These are phyloP conservation scores for Nymphicus hollandicus DNA, from an alignment of 2,113 vertebrate species.

Conservation along the genomic window DNA sequence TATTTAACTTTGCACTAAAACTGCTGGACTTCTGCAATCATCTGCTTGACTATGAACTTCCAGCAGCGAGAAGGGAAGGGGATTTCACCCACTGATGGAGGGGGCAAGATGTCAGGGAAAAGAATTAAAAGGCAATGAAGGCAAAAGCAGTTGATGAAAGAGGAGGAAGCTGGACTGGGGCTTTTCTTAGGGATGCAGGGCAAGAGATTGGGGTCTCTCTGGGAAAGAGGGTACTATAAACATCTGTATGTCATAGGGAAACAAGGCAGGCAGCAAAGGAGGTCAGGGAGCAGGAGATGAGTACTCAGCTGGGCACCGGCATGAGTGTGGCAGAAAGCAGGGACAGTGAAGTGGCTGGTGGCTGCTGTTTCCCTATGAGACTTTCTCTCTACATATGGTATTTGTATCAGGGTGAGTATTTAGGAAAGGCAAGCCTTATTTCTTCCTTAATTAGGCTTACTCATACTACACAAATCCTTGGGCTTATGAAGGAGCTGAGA, in stretches of 20 bases:
- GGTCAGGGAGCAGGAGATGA: not conserved
- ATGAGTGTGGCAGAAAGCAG: not conserved
- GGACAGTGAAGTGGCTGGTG: not conserved
- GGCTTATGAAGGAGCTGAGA: not conserved
- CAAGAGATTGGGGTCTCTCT: not conserved
- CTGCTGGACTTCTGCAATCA: not conserved
- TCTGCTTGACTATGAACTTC: not conserved
- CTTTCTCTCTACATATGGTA: not conserved
- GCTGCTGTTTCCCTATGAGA: not conserved
- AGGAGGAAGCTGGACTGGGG: not conserved
- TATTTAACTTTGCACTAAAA: not conserved
- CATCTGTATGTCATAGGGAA: not conserved
- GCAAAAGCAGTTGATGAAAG: not conserved
- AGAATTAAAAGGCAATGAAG: not conserved
- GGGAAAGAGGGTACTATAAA: not conserved
- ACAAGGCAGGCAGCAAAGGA: not conserved
- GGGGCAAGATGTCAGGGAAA: not conserved
- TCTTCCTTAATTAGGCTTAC: not conserved
- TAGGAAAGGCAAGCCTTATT: not conserved
- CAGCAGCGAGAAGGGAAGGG: not conserved
- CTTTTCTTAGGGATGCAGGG: not conserved
- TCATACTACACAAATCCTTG: not conserved
- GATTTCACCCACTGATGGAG: not conserved
- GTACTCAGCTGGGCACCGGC: not conserved
- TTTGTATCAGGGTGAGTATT: not conserved